Percentiles rank a stretch among this genome's conserved stretches.
Evolutionary conservation across 1,140 invertebrate genomes (phyloP).

Genomic region (Solen grandis): DNA sequence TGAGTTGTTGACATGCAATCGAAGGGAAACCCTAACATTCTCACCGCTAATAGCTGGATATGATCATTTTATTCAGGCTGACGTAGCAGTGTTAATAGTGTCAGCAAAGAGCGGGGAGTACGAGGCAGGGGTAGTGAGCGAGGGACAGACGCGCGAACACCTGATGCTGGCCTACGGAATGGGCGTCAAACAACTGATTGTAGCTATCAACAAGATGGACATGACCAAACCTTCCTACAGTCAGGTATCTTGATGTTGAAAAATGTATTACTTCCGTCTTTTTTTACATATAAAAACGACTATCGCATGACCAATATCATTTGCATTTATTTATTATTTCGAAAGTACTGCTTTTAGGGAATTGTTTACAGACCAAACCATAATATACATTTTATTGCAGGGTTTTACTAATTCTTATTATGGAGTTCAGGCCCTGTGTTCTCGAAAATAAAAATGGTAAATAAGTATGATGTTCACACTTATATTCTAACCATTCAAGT

Average conservation of each 20-base stretch:
- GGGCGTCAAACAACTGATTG: conserved; percentile 63
- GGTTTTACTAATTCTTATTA: background rate
- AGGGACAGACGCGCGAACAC: conserved; percentile 62
- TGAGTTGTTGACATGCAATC: too few species aligned
- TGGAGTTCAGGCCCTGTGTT: too few species aligned
- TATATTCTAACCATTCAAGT: too few species aligned
- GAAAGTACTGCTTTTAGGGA: too few species aligned
- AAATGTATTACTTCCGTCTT: background rate
- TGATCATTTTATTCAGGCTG: conserved; percentile 46
- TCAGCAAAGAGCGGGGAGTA: conserved; percentile 58
- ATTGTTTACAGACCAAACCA: too few species aligned
- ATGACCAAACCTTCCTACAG: conserved; percentile 58
- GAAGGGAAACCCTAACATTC: background rate
- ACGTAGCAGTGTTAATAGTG: conserved; percentile 58
- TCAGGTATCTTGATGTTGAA: conserved; percentile 48
- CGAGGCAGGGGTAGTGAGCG: conserved; percentile 50
- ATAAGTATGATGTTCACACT: too few species aligned
- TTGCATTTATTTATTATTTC: too few species aligned
- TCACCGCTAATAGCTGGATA: background rate
- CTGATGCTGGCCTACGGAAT: conserved; percentile 59
- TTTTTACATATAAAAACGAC: conserved; percentile 3
- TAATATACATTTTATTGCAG: too few species aligned
- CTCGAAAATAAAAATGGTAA: too few species aligned
- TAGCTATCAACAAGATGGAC: conserved; percentile 66
- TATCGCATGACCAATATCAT: too few species aligned